These are phyloP conservation scores for Cynoglossus semilaevis DNA, from an alignment of 2,113 vertebrate genomes.

Conservation along the genomic window DNA sequence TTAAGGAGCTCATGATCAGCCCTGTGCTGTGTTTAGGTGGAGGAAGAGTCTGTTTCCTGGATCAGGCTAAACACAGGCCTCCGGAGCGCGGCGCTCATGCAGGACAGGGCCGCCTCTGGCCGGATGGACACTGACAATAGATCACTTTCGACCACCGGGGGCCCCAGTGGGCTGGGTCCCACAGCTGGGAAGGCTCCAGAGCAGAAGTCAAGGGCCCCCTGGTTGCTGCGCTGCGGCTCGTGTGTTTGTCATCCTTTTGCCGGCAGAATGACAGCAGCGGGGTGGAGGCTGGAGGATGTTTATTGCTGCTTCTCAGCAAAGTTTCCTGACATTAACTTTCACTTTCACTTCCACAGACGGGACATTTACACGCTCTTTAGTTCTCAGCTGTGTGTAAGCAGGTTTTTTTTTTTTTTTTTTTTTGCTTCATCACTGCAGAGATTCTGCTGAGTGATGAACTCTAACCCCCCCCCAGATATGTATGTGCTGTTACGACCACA, in stretches of 20 bases:
- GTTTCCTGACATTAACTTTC: constrained; percentile 52
- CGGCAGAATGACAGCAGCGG: constrained; percentile 34
- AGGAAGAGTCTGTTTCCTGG: constrained; percentile 98
- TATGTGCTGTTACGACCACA: too few species aligned
- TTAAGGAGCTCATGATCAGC: too few species aligned
- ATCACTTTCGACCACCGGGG: constrained; percentile 75
- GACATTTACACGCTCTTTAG: constrained; percentile 5
- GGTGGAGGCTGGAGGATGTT: constrained; percentile 45
- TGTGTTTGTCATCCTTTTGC: constrained; percentile 54
- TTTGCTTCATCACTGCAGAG: too few species aligned
- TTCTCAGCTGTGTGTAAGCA: not conserved
- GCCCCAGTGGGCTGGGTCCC: constrained; percentile 28
- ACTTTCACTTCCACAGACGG: constrained; percentile 57
- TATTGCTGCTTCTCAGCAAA: constrained; percentile 49
- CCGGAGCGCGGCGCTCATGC: constrained; percentile 82
- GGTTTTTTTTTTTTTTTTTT: too few species aligned
- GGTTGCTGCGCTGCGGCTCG: constrained; percentile 15
- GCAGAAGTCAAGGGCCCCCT: constrained; percentile 41
- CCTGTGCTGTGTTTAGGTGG: constrained; percentile 85
- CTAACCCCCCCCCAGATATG: too few species aligned
- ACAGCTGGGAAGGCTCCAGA: constrained; percentile 50
- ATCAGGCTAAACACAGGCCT: constrained; percentile 87
- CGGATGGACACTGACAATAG: constrained; percentile 80
- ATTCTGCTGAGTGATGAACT: too few species aligned
- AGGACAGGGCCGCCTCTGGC: constrained; percentile 51